Percentiles rank a stretch among this genome's conserved stretches.
These are phyloP conservation scores for Idris sp. DNA, from an alignment of 1,140 invertebrate genomes.

Conservation along the genomic window DNA sequence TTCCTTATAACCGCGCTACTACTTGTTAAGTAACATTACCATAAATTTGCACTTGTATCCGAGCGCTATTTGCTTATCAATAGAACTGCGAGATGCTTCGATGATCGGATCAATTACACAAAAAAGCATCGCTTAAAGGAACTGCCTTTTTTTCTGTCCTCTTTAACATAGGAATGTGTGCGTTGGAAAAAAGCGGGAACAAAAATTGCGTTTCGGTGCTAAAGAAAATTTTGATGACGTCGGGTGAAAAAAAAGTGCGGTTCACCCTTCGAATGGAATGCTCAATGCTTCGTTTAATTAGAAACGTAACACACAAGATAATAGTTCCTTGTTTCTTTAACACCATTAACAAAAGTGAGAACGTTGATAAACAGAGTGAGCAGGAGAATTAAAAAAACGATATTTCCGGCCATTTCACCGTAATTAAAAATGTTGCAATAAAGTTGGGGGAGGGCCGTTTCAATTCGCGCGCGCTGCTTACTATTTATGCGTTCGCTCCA, in stretches of 20 bases:
- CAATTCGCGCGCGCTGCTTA: conserved; percentile 63
- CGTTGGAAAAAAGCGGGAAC: conserved; percentile 13
- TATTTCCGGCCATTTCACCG: conserved; percentile 70
- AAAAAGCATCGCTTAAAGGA: conserved; percentile 26
- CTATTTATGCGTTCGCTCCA: conserved; percentile 62
- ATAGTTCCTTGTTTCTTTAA: conserved; percentile 53
- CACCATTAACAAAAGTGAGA: conserved; percentile 47
- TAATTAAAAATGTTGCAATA: conserved; percentile 74
- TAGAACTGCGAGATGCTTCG: conserved; percentile 38
- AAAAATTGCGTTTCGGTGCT: conserved; percentile 41
- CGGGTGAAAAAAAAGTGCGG: conserved; percentile 38
- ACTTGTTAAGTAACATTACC: conserved; percentile 48
- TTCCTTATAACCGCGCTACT: conserved; percentile 23
- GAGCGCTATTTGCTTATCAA: conserved; percentile 48
- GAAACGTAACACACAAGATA: conserved; percentile 52
- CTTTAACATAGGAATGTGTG: conserved; percentile 32
- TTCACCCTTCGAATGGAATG: conserved; percentile 50
- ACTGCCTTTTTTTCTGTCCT: conserved; percentile 26
- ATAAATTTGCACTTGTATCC: conserved; percentile 58
- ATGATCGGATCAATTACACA: conserved; percentile 55
- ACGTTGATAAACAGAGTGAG: conserved; percentile 14
- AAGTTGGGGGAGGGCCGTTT: conserved; percentile 65
- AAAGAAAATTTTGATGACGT: conserved; percentile 50
- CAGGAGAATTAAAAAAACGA: conserved; percentile 58
- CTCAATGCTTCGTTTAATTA: conserved; percentile 68